Conservation (phyloP, 2,113 vertebrate species). For the Prochilodus magdalenae region DNA sequence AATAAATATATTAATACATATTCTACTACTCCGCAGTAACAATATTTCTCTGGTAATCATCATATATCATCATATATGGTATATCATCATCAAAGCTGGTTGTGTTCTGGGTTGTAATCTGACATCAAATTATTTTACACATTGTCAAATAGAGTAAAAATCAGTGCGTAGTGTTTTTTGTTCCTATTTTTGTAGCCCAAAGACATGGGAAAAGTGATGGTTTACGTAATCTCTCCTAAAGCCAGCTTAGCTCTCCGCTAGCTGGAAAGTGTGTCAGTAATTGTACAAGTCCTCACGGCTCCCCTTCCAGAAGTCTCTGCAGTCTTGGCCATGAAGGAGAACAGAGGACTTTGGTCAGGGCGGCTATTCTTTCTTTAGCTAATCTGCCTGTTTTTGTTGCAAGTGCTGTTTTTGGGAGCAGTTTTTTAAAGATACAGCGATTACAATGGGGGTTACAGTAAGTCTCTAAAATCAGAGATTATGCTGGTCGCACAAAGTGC, state of each 20-base stretch:
- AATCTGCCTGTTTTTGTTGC: constrained; percentile 55
- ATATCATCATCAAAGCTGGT: background rate
- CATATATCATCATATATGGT: too few relatives aligned
- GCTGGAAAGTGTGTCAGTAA: constrained; percentile 64
- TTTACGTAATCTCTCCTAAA: constrained; percentile 56
- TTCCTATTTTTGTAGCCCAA: constrained; percentile 11
- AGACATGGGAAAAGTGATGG: constrained; percentile 10
- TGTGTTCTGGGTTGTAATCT: background rate
- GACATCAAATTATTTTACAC: background rate
- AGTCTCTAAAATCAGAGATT: background rate
- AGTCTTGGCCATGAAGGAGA: constrained; percentile 48
- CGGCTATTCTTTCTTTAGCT: constrained; percentile 37
- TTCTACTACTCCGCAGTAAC: background rate
- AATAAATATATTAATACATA: background rate
- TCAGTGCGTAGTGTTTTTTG: constrained; percentile 16
- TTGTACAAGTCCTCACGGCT: constrained; percentile 59
- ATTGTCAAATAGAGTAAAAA: constrained; percentile 22
- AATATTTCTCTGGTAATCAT: background rate
- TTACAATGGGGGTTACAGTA: background rate
- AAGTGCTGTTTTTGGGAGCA: constrained; percentile 17
- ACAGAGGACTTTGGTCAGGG: constrained; percentile 64
- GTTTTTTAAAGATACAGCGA: constrained; percentile 18
- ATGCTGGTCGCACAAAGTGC: too few relatives aligned
- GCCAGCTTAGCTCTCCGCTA: constrained; percentile 61
- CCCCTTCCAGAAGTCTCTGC: constrained; percentile 57